Percentiles rank a stretch among this genome's conserved stretches.
These are phyloP conservation scores for Eulemur rubriventer DNA, from an alignment of 2,797 vertebrate species.

Conservation along the genomic window DNA sequence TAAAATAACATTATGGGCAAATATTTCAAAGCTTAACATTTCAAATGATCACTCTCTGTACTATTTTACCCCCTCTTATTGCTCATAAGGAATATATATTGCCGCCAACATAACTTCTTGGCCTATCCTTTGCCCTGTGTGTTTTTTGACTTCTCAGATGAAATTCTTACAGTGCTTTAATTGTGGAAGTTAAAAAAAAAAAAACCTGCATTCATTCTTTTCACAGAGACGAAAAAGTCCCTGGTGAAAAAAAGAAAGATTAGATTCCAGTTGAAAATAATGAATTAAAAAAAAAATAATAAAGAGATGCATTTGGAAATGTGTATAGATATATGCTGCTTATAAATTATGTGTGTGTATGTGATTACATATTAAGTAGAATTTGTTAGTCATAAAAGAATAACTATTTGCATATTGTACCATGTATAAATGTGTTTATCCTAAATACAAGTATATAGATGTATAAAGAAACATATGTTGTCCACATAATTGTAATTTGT, in stretches of 20 bases:
- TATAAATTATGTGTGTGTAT: constrained; percentile 53
- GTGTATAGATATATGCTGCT: constrained; percentile 9
- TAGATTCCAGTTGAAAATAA: constrained; percentile 50
- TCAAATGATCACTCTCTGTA: constrained; percentile 49
- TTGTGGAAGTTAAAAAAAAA: constrained; percentile 7
- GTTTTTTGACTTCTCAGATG: constrained; percentile 51
- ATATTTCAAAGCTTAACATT: constrained; percentile 80
- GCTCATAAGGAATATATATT: constrained; percentile 67
- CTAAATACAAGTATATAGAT: neutral
- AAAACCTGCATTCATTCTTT: neutral
- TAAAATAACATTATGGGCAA: constrained; percentile 77
- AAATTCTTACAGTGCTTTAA: constrained; percentile 59
- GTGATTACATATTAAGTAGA: constrained; percentile 52
- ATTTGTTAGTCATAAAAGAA: constrained; percentile 34
- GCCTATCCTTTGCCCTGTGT: constrained; percentile 60
- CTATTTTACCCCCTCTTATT: constrained; percentile 47
- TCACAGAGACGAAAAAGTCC: neutral
- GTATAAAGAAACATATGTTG: neutral
- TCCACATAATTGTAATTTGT: neutral
- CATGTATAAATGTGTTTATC: constrained; percentile 45
- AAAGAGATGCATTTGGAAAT: constrained; percentile 45
- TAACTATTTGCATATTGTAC: constrained; percentile 23
- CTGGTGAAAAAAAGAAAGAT: neutral
- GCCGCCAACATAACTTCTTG: constrained; percentile 61
- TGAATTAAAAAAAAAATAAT: constrained; percentile 7